phyloP scores from a whole-genome alignment of 1,140 invertebrate species.

The Drosophila grimshawi region DNA sequence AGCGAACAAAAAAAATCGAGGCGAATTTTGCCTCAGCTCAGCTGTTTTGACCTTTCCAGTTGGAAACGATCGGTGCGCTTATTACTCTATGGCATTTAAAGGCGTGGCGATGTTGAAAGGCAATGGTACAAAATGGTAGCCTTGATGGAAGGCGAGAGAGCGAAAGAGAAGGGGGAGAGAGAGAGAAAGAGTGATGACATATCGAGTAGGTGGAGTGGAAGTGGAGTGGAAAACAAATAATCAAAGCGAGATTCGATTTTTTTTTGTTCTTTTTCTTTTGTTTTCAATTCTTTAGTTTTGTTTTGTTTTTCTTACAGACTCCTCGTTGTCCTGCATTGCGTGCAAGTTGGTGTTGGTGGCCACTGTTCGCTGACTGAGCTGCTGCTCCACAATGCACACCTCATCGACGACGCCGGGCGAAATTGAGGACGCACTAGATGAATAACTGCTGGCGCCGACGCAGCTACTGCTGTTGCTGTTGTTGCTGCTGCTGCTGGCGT shows the following conservation, averaged over 20 bases:
- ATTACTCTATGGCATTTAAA: not conserved
- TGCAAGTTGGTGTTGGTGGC: conserved; percentile 23
- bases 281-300: conserved; percentile 21
- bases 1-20: too few relatives aligned
- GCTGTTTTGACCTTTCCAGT: not conserved
- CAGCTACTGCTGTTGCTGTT: conserved; percentile 8
- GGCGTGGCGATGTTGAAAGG: conserved; percentile 20
- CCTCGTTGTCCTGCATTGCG: conserved; percentile 38
- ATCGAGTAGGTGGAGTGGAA: conserved; percentile 32
- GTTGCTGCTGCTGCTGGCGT: conserved; percentile 2
- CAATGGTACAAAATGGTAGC: conserved; percentile 66
- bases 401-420: conserved; percentile 42
- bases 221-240: conserved; percentile 39
- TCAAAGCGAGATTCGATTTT: conserved; percentile 32
- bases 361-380: conserved; percentile 35
- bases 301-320: conserved; percentile 57
- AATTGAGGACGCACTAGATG: conserved; percentile 50
- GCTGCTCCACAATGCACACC: conserved; percentile 47
- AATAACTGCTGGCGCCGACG: conserved; percentile 31
- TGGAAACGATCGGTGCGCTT: not conserved
- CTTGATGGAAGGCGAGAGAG: conserved; percentile 54
- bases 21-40: too few relatives aligned
- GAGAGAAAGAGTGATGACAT: conserved; percentile 23
- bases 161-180: not conserved
- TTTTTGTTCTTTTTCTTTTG: conserved; percentile 25